A percentile compares a stretch with the other conserved stretches of the same genome.
phyloP scores from a whole-genome alignment of 1,140 invertebrate genomes.

The Apis dorsata region DNA sequence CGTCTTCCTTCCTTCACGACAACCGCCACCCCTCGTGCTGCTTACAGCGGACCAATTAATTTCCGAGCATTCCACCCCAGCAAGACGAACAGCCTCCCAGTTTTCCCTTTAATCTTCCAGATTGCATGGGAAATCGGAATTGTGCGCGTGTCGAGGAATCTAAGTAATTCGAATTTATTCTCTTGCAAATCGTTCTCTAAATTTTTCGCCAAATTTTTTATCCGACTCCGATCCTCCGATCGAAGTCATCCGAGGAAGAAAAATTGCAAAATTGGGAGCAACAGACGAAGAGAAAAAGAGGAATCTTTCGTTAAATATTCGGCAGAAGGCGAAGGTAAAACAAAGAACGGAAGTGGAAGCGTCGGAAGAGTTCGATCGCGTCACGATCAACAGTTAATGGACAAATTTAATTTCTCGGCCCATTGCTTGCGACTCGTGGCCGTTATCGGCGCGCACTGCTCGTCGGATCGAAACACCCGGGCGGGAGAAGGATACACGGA shows the following conservation, averaged over 20 bases:
- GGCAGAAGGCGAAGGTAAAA: not conserved
- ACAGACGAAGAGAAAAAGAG: too few species aligned
- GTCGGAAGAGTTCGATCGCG: not conserved
- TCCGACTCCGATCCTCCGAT: too few species aligned
- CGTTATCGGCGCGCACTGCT: conserved; percentile 48
- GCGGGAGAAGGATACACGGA: not conserved
- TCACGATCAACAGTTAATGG: conserved; percentile 62
- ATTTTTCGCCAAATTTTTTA: too few species aligned
- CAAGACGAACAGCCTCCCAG: not conserved
- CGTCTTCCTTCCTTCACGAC: conserved; percentile 59
- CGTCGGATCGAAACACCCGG: conserved; percentile 34
- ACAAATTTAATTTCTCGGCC: conserved; percentile 65
- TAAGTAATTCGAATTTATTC: too few species aligned
- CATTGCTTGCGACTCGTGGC: conserved; percentile 51
- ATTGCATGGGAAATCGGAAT: not conserved
- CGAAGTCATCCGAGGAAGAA: too few species aligned
- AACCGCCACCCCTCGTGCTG: conserved; percentile 27
- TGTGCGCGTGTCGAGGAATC: too few species aligned
- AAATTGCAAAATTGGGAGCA: too few species aligned
- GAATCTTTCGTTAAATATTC: too few species aligned
- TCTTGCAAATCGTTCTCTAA: too few species aligned
- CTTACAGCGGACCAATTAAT: conserved; percentile 63
- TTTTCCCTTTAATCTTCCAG: not conserved
- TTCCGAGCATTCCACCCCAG: conserved; percentile 35
- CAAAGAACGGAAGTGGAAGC: not conserved